Percentiles rank a stretch among this genome's conserved stretches.
These are phyloP conservation scores for Ascaphus truei DNA, from an alignment of 2,113 vertebrate genomes.

Conservation along the genomic window DNA sequence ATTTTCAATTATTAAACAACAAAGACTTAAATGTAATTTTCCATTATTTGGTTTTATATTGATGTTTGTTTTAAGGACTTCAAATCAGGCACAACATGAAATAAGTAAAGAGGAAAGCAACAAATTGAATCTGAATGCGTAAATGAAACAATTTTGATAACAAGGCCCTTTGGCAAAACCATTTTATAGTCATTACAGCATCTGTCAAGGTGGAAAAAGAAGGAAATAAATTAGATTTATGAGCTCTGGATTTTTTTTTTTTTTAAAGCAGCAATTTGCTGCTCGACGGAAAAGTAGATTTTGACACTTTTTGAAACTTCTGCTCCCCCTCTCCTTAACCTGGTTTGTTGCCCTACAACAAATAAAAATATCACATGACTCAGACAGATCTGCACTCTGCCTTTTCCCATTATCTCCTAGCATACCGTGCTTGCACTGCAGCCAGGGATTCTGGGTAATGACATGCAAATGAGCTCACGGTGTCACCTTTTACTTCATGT, in stretches of 20 bases:
- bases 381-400: no score
- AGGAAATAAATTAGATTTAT: constrained; percentile 6
- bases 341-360: no score
- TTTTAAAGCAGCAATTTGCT: constrained; percentile 21
- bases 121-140: neutral
- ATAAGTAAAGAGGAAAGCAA: neutral
- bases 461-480: no score
- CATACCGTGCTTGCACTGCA: no score
- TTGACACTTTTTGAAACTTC: no score
- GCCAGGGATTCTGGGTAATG: no score
- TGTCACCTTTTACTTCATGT: no score
- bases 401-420: no score
- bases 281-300: no score
- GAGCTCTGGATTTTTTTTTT: neutral
- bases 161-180: constrained; percentile 7
- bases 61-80: constrained; percentile 21
- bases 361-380: no score
- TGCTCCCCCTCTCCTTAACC: no score
- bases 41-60: constrained; percentile 12
- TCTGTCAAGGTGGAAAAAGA: constrained; percentile 19
- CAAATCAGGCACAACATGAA: neutral
- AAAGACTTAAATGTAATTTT: constrained; percentile 19
- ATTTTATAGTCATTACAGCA: neutral
- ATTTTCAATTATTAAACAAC: constrained; percentile 29
- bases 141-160: constrained; percentile 23